Conservation (phyloP, 2,113 vertebrate species). For the Fregetta grallaria region DNA sequence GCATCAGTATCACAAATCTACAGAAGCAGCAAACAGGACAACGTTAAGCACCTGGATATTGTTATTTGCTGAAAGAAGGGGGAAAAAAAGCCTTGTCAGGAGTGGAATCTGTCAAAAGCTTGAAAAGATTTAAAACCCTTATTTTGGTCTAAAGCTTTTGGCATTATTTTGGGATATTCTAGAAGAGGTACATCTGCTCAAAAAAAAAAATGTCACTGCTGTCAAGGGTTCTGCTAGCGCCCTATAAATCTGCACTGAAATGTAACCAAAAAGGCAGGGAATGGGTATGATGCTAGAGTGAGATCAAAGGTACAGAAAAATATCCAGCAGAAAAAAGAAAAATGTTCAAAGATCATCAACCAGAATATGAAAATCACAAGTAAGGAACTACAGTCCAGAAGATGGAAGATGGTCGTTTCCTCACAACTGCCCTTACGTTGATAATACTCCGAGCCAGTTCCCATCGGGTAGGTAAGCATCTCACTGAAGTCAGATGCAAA, state of each 20-base stretch:
- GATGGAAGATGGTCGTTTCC: background rate
- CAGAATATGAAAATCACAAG: background rate
- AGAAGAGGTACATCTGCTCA: background rate
- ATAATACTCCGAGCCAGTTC: fast-evolving
- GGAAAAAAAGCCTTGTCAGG: background rate
- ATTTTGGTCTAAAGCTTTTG: background rate
- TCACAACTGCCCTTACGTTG: fast-evolving
- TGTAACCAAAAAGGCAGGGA: background rate
- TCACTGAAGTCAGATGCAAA: background rate
- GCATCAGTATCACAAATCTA: background rate
- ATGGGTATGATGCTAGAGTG: background rate
- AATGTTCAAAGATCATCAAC: background rate
- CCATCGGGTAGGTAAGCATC: background rate
- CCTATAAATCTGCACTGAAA: background rate
- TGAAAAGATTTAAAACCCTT: background rate
- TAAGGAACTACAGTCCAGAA: background rate
- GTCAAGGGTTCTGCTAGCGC: background rate
- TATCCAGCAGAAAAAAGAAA: background rate
- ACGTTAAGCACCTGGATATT: background rate
- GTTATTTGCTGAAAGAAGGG: background rate
- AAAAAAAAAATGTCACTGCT: background rate
- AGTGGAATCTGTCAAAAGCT: background rate
- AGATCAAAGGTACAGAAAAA: background rate
- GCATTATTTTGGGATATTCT: background rate
- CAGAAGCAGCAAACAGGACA: background rate